phyloP scores from a whole-genome alignment of 1,140 invertebrate genomes.

The Phocides pigmalion region DNA sequence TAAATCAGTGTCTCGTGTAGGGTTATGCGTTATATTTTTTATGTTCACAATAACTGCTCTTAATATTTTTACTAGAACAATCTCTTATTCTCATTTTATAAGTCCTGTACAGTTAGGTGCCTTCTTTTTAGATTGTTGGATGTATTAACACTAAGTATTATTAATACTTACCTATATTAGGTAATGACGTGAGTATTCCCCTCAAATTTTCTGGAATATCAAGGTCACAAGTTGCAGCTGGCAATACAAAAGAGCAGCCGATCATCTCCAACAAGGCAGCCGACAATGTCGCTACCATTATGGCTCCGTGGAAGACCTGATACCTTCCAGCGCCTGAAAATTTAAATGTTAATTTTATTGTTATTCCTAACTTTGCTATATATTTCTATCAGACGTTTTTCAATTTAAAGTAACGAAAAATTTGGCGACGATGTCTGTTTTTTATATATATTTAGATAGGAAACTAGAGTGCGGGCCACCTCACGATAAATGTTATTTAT shows the following conservation, averaged over 20 bases:
- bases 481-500: too few species aligned
- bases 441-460: too few species aligned
- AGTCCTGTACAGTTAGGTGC: too few species aligned
- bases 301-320: slow-evolving; percentile 55
- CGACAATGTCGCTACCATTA: slow-evolving; percentile 58
- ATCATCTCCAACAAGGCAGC: slow-evolving; percentile 63
- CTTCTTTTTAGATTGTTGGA: too few species aligned
- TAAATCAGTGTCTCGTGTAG: too few species aligned
- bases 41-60: too few species aligned
- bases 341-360: slow-evolving; percentile 26
- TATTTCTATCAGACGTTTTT: not conserved
- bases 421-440: too few species aligned
- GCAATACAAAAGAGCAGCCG: slow-evolving; percentile 62
- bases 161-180: slow-evolving; percentile 72
- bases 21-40: too few species aligned
- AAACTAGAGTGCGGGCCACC: too few species aligned
- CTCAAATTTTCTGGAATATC: slow-evolving; percentile 54
- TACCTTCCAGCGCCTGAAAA: slow-evolving; percentile 66
- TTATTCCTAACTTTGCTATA: not conserved
- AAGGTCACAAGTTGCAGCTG: slow-evolving; percentile 66
- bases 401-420: too few species aligned
- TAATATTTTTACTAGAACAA: too few species aligned
- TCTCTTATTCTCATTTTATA: too few species aligned
- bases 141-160: not conserved
- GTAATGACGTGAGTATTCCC: slow-evolving; percentile 63